Base-by-base conservation (phyloP, 2,888 invertebrate species). In the Didymodactylos carnosus region DNA sequence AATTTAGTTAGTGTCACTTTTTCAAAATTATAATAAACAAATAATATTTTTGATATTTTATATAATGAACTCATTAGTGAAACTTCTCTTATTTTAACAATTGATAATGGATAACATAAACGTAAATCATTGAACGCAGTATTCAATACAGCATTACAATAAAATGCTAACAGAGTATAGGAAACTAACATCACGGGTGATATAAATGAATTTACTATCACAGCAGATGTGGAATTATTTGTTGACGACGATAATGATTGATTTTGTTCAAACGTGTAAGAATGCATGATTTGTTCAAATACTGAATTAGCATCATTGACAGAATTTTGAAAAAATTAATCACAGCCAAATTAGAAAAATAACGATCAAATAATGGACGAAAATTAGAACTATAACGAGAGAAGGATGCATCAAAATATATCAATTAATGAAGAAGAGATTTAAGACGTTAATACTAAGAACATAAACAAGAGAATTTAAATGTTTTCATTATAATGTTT, bases 391-490 rank as follows among this genome's bases (percentile, higher is more conserved):
- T 94, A 2, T 94, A 91, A 80, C 94, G 87, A 77, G 94, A 92
- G 80, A 95, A 92, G 0, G 94, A 94, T 73, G 93, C 85, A 11
- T 94, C 94, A 80, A 95, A 91, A 84, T 94, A 95, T 90, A 94
- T 94, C 83, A 92, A 92, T 80, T 94, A 94, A 13, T 91, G 92
- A 72, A 94, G 84, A 51, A 94, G 86, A 8, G 71, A 40, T 39
- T 74, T 71, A 16, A 74, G 29, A 19, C 74, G 39, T 62, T 62
- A 35, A 35, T 62, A 62, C 35, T 62, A 35, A 11, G 62, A 62
- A 62, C 62, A 29, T 62, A 49, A n/a, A n/a, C n/a, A n/a, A n/a
- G n/a, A n/a, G n/a, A n/a, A n/a, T n/a, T n/a, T n/a, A n/a, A n/a
- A n/a, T n/a, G n/a, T n/a, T n/a, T n/a, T n/a, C n/a, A n/a, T n/a